phyloP scores from a whole-genome alignment of 2,888 invertebrate species.

The Amphipoea oculea region DNA sequence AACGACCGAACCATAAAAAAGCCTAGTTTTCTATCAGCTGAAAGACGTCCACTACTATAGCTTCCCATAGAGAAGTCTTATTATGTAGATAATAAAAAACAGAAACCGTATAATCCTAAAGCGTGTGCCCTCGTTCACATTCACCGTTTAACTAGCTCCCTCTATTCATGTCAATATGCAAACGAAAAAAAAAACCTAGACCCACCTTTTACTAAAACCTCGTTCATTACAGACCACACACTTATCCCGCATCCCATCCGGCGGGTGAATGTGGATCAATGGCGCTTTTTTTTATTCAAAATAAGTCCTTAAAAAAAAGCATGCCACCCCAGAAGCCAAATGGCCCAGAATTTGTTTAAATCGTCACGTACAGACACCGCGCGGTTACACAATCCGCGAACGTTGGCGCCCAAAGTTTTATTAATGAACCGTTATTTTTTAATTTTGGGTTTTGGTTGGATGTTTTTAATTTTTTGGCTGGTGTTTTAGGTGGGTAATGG shows the following conservation, averaged over 20 bases:
- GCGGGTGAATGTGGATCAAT: slow-evolving; percentile 82
- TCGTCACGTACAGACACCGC: slow-evolving; percentile 90
- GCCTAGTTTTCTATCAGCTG: not conserved
- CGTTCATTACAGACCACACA: slow-evolving; percentile 82
- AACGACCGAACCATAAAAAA: not conserved
- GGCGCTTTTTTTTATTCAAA: slow-evolving; percentile 87
- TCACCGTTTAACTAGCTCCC: slow-evolving; percentile 24
- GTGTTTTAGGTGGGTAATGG: not conserved
- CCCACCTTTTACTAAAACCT: slow-evolving; percentile 65
- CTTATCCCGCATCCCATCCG: slow-evolving; percentile 86
- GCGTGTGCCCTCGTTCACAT: slow-evolving; percentile 3
- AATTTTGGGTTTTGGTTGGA: not conserved
- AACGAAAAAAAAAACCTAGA: slow-evolving; percentile 61
- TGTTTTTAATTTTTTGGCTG: not conserved
- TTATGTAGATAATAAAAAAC: not conserved
- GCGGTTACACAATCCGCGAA: slow-evolving; percentile 85
- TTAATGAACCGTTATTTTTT: slow-evolving; percentile 55
- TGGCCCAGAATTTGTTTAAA: slow-evolving; percentile 91
- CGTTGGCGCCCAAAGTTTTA: slow-evolving; percentile 78
- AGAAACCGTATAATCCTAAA: not conserved
- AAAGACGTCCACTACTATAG: not conserved
- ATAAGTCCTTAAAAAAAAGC: slow-evolving; percentile 85
- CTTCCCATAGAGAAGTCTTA: no score
- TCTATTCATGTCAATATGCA: slow-evolving; percentile 60
- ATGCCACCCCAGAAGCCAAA: slow-evolving; percentile 90